Percentiles rank a stretch among this genome's conserved stretches.
phyloP scores from a whole-genome alignment of 2,888 invertebrate genomes.

The Rhingia campestris region DNA sequence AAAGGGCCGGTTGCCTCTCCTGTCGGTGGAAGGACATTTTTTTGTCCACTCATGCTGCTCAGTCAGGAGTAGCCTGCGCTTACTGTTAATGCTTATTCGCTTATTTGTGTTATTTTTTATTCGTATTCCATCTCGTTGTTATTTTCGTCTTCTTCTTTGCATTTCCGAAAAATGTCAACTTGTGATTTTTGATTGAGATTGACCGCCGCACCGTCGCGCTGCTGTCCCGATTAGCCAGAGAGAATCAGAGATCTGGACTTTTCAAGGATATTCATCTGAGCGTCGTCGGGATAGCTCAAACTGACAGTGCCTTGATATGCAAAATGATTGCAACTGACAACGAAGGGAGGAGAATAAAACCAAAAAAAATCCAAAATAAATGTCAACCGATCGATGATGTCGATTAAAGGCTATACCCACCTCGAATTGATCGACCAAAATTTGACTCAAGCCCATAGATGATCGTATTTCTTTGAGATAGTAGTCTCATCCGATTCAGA shows the following conservation, averaged over 20 bases:
- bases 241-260: slow-evolving; percentile 23
- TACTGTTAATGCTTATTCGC: slow-evolving; percentile 71
- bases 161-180: slow-evolving; percentile 74
- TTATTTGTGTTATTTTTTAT: slow-evolving; percentile 22
- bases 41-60: slow-evolving; percentile 39
- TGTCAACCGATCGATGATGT: slow-evolving; percentile 37
- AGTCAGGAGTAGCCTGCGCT: slow-evolving; percentile 69
- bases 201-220: slow-evolving; percentile 46
- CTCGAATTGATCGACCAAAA: slow-evolving; percentile 5
- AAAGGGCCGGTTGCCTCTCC: slow-evolving; percentile 30
- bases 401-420: slow-evolving; percentile 17
- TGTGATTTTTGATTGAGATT: slow-evolving; percentile 73
- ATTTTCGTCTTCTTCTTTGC: slow-evolving; percentile 57
- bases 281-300: slow-evolving; percentile 28
- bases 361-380: slow-evolving; percentile 1
- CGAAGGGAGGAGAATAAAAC: neutral
- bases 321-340: slow-evolving; percentile 59
- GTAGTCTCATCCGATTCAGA: neutral
- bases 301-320: slow-evolving; percentile 60
- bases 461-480: slow-evolving; percentile 5
- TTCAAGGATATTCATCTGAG: slow-evolving; percentile 38
- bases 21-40: slow-evolving; percentile 60
- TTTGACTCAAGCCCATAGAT: slow-evolving; percentile 44
- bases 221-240: slow-evolving; percentile 25
- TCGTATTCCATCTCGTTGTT: neutral